These are phyloP conservation scores for Otis tarda DNA, from an alignment of 2,113 vertebrate species.

Conservation along the genomic window DNA sequence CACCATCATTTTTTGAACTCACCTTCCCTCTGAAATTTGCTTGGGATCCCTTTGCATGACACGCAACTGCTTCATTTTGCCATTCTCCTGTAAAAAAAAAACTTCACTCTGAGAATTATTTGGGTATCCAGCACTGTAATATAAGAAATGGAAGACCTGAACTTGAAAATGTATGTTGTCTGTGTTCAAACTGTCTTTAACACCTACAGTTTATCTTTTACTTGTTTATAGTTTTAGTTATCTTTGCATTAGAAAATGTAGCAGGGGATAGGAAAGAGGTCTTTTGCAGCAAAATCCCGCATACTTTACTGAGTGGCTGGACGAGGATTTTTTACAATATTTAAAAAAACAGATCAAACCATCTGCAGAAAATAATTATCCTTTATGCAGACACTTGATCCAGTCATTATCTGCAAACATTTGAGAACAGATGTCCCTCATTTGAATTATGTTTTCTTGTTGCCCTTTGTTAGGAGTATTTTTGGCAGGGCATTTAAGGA, in stretches of 20 bases:
- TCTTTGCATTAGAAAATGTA: neutral
- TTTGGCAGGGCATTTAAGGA: constrained; percentile 53
- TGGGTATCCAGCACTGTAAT: neutral
- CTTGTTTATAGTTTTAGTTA: neutral
- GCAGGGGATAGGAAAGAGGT: neutral
- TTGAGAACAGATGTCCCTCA: constrained; percentile 69
- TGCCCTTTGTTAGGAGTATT: constrained; percentile 60
- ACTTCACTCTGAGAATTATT: neutral
- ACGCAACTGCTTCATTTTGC: neutral
- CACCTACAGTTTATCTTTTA: neutral
- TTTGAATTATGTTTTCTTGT: constrained; percentile 70
- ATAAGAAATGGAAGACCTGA: neutral
- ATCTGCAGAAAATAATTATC: constrained; percentile 72
- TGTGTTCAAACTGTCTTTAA: neutral
- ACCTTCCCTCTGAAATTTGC: neutral
- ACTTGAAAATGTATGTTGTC: neutral
- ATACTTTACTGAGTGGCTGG: neutral
- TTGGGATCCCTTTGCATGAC: neutral
- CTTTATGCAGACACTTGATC: constrained; percentile 58
- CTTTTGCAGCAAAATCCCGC: neutral
- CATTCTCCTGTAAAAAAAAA: neutral
- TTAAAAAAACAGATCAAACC: constrained; percentile 55
- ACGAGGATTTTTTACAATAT: neutral
- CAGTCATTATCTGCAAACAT: constrained; percentile 69
- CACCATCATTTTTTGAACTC: rapidly evolving